Conservation (phyloP, 1,140 invertebrate species). For the Nixonia krombeini region DNA sequence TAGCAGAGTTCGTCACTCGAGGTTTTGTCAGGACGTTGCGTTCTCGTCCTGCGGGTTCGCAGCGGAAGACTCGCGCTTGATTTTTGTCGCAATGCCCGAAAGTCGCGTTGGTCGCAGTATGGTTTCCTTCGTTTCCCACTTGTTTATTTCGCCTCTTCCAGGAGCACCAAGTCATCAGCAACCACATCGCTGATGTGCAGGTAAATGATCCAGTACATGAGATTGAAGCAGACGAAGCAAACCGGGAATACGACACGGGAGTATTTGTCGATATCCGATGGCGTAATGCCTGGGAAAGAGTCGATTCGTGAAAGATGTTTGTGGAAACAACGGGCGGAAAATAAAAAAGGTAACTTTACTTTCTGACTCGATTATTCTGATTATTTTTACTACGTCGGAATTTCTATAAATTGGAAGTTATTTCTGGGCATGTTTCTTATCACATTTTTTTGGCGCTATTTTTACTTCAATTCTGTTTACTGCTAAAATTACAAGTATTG, state of each 20-base stretch:
- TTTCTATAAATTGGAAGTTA: too few species aligned
- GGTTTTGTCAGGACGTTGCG: too few species aligned
- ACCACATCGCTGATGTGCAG: slow-evolving; percentile 95
- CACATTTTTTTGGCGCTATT: too few species aligned
- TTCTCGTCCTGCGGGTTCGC: too few species aligned
- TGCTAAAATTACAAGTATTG: too few species aligned
- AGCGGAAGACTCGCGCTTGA: too few species aligned
- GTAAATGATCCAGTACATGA: slow-evolving; percentile 99
- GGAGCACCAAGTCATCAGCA: slow-evolving; percentile 90
- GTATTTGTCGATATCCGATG: slow-evolving; percentile 97
- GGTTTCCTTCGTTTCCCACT: slow-evolving; percentile 44
- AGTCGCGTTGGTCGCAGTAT: slow-evolving; percentile 39
- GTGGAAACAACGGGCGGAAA: not conserved
- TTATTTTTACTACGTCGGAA: too few species aligned
- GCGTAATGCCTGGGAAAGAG: slow-evolving; percentile 80
- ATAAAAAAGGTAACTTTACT: too few species aligned
- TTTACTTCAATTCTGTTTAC: too few species aligned
- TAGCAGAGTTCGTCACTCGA: not conserved
- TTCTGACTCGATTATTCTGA: too few species aligned
- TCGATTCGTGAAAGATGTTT: slow-evolving; percentile 4
- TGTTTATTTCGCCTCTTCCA: slow-evolving; percentile 83
- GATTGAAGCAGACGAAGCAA: slow-evolving; percentile 97
- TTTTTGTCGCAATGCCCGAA: slow-evolving; percentile 28
- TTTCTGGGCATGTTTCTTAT: too few species aligned
- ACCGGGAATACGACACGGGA: slow-evolving; percentile 96